Evolutionary conservation across 2,113 vertebrate genomes (phyloP).

Genomic region (Garra rufa): DNA sequence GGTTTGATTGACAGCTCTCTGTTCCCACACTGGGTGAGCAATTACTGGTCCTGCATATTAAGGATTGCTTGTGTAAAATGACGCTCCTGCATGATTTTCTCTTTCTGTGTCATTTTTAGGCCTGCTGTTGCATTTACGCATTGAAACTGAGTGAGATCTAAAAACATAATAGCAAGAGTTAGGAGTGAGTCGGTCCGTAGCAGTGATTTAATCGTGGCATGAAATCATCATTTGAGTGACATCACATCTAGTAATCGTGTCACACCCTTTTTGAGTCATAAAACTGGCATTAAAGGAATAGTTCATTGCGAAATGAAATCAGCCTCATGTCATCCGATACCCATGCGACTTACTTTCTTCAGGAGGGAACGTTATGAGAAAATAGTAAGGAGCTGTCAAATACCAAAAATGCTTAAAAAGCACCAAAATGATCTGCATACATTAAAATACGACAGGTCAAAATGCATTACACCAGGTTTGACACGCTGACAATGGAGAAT

Average conservation of each 20-base stretch:
- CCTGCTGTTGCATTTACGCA: neutral
- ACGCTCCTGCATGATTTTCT: slow-evolving; percentile 81
- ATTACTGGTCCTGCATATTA: slow-evolving; percentile 88
- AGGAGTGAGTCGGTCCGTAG: neutral
- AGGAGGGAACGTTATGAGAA: neutral
- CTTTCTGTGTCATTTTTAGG: slow-evolving; percentile 7
- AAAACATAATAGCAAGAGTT: neutral
- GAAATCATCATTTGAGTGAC: slow-evolving; percentile 22
- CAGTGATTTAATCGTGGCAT: neutral
- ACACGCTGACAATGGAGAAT: neutral
- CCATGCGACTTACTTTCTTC: neutral
- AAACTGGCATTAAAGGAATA: slow-evolving; percentile 5
- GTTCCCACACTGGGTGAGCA: slow-evolving; percentile 83
- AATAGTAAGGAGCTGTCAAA: neutral
- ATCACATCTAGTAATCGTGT: slow-evolving; percentile 15
- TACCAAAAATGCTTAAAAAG: neutral
- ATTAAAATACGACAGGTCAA: neutral
- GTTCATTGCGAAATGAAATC: neutral
- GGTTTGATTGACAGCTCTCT: slow-evolving; percentile 85
- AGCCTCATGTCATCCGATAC: neutral
- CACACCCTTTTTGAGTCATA: slow-evolving; percentile 67
- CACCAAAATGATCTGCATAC: neutral
- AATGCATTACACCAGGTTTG: neutral
- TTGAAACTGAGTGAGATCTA: neutral
- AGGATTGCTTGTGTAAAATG: slow-evolving; percentile 89